Conservation (phyloP, 2,113 vertebrate genomes). For the Cricetomys ansorgei region DNA sequence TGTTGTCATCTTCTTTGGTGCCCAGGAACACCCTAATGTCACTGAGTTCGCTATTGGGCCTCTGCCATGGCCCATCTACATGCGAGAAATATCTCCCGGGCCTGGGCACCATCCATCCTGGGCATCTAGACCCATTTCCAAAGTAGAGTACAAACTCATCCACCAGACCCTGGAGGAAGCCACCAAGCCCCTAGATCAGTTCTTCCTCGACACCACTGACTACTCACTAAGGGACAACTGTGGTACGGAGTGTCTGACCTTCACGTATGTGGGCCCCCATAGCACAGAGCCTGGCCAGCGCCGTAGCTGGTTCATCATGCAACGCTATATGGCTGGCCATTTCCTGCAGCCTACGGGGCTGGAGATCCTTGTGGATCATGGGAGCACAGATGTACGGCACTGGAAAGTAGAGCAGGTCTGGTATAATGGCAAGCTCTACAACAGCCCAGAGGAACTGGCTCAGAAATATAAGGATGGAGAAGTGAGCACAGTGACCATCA, state of each 20-base stretch:
- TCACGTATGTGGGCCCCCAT: constrained; percentile 92
- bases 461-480: not conserved
- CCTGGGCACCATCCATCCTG: constrained; percentile 81
- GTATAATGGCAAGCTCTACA: constrained; percentile 93
- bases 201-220: constrained; percentile 89
- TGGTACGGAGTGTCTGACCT: constrained; percentile 88
- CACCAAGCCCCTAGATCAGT: constrained; percentile 80
- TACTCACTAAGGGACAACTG: constrained; percentile 90
- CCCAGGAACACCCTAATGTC: constrained; percentile 73
- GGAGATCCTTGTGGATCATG: constrained; percentile 93
- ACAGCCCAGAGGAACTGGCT: constrained; percentile 77
- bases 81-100: constrained; percentile 78
- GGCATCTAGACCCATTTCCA: constrained; percentile 87
- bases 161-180: constrained; percentile 70
- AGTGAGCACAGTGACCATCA: constrained; percentile 83
- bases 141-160: constrained; percentile 87
- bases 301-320: constrained; percentile 92
- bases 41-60: not conserved
- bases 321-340: constrained; percentile 91
- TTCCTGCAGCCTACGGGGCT: constrained; percentile 95
- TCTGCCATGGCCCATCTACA: constrained; percentile 87
- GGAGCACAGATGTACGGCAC: constrained; percentile 82
- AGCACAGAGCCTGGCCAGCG: constrained; percentile 91
- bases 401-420: constrained; percentile 92
- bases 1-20: constrained; percentile 91